These are phyloP conservation scores for Rotaria socialis DNA, from an alignment of 2,888 invertebrate species.

Conservation along the genomic window DNA sequence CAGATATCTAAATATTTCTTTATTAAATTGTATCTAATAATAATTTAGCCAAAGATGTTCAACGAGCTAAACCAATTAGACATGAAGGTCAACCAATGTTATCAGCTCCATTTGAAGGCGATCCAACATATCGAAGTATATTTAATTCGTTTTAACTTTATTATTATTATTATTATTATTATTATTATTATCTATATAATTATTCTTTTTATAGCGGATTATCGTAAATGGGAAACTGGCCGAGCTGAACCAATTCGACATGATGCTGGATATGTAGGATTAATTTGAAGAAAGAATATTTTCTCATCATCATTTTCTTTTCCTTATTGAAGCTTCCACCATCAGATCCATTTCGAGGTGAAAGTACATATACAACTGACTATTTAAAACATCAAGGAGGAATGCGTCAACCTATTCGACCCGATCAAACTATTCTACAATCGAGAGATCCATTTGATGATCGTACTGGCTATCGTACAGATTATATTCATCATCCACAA, in stretches of 20 bases:
- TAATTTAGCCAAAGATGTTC: conserved; percentile 43
- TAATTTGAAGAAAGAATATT: neutral
- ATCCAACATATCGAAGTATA: conserved; percentile 45
- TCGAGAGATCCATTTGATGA: conserved; percentile 56
- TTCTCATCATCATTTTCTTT: neutral
- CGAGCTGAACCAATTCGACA: conserved; percentile 40
- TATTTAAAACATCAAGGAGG: conserved; percentile 52
- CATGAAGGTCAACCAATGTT: conserved; percentile 37
- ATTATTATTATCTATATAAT: neutral
- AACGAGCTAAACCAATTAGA: conserved; percentile 35
- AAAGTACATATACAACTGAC: conserved; percentile 56
- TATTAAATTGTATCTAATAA: neutral
- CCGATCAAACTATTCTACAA: conserved; percentile 51
- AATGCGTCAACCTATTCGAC: conserved; percentile 53
- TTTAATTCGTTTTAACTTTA: neutral
- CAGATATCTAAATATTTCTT: neutral
- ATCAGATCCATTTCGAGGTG: conserved; percentile 54
- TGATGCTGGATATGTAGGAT: conserved; percentile 42
- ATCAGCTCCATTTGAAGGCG: conserved; percentile 40
- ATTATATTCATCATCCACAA: conserved; percentile 55
- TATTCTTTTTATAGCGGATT: conserved; percentile 52
- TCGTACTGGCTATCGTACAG: conserved; percentile 55
- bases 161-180: neutral
- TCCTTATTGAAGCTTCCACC: conserved; percentile 49
- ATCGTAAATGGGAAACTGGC: conserved; percentile 53